Percentiles rank a stretch among this genome's conserved stretches.
These are phyloP conservation scores for Rhinoptilus africanus DNA, from an alignment of 2,113 vertebrate species.

Conservation along the genomic window DNA sequence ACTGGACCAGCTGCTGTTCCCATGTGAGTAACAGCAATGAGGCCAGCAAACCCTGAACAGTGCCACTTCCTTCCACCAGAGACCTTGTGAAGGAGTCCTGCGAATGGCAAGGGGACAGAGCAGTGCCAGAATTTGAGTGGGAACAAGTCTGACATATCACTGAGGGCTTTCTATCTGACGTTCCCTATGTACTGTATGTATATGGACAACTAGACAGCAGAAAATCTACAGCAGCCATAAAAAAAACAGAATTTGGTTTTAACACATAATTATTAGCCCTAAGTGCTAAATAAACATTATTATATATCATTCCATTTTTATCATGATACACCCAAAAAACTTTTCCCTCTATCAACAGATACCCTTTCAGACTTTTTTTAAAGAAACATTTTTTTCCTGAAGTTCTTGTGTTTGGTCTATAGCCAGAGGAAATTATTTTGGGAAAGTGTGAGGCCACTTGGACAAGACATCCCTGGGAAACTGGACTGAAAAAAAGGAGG, in stretches of 20 bases:
- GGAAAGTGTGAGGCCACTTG: conserved; percentile 55
- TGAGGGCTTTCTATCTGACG: not conserved
- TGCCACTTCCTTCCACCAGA: not conserved
- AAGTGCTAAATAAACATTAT: not conserved
- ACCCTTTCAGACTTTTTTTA: not conserved
- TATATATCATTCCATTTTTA: not conserved
- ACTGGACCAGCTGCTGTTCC: not conserved
- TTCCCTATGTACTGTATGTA: not conserved
- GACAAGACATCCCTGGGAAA: conserved; percentile 59
- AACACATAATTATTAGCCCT: not conserved
- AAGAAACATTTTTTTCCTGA: not conserved
- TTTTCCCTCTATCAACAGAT: not conserved
- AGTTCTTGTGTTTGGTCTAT: conserved; percentile 13
- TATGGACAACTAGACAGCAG: not conserved
- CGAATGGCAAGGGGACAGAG: not conserved
- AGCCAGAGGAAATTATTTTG: conserved; percentile 60
- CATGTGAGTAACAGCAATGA: not conserved
- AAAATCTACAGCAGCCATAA: not conserved
- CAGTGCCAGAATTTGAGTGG: not conserved
- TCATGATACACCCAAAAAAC: not conserved
- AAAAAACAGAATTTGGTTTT: not conserved
- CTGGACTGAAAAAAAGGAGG: not conserved
- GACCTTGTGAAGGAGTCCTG: not conserved
- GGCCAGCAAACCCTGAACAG: not conserved
- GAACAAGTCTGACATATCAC: not conserved